Conservation (phyloP, 2,113 vertebrate species). For the Channa argus region DNA sequence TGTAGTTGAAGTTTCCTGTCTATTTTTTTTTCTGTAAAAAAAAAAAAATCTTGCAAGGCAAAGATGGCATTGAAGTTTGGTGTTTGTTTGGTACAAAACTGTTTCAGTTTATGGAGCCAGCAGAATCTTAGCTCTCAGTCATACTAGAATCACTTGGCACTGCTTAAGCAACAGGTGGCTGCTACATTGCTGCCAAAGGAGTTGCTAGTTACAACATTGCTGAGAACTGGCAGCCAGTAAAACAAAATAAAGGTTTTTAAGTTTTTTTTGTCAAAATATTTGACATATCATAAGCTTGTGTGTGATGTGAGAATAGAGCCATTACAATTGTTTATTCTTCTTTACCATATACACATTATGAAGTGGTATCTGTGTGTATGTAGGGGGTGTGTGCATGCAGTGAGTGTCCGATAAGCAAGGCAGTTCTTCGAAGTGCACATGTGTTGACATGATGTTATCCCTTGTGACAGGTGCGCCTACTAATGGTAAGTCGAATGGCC, state of each 20-base stretch:
- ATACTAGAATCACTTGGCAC: slow-evolving; percentile 53
- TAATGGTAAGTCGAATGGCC: slow-evolving; percentile 99
- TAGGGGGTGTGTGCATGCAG: not conserved
- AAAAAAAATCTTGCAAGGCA: not conserved
- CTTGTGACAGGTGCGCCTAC: slow-evolving; percentile 89
- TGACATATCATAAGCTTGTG: not conserved
- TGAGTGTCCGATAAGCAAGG: not conserved
- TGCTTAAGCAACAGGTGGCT: slow-evolving; percentile 48
- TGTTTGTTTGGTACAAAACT: not conserved
- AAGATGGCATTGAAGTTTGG: not conserved
- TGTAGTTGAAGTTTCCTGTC: too few relatives aligned
- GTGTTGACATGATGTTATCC: slow-evolving; percentile 43
- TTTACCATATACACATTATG: not conserved
- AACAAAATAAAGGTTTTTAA: slow-evolving; percentile 5
- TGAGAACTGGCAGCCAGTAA: slow-evolving; percentile 37
- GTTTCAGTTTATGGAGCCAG: slow-evolving; percentile 20
- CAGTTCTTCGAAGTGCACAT: not conserved
- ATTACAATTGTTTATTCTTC: not conserved
- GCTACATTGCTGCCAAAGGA: slow-evolving; percentile 41
- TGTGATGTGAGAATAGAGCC: not conserved
- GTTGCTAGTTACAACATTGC: slow-evolving; percentile 13
- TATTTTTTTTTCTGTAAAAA: too few relatives aligned
- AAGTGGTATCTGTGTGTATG: not conserved
- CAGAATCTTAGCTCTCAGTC: slow-evolving; percentile 17
- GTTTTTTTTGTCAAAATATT: not conserved